Evolutionary conservation across 1,140 invertebrate species (phyloP).

Genomic region (Scaptomyza graminum): DNA sequence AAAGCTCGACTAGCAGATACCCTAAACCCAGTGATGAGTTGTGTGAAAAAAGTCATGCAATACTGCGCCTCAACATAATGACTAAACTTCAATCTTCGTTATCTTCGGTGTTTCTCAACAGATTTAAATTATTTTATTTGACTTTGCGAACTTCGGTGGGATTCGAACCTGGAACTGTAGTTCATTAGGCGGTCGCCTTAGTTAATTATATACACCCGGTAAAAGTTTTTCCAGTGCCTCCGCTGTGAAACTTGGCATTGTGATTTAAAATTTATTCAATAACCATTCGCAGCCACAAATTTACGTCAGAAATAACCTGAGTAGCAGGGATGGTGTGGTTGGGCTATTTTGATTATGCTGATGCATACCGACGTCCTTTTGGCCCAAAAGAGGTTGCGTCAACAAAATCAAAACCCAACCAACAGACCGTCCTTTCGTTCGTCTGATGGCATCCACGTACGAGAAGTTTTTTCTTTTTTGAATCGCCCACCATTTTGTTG

Average conservation of each 20-base stretch:
- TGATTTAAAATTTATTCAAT: conserved; percentile 62
- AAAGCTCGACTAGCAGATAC: no score
- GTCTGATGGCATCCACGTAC: conserved; percentile 14
- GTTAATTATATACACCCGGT: no score
- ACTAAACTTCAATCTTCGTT: no score
- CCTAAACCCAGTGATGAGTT: no score
- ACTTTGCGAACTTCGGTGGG: no score
- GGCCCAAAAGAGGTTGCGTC: conserved; percentile 49
- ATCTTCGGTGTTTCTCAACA: no score
- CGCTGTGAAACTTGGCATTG: conserved; percentile 51
- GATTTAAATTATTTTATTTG: no score
- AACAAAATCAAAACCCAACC: conserved; percentile 36
- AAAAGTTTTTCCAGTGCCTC: neutral
- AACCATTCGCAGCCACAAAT: conserved; percentile 39
- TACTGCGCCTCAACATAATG: no score
- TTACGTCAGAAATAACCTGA: conserved; percentile 46
- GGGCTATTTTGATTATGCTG: conserved; percentile 13
- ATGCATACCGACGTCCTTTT: neutral
- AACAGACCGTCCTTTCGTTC: neutral
- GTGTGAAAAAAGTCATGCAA: no score
- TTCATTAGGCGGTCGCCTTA: no score
- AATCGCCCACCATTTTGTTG: conserved; percentile 70
- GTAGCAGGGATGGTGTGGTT: conserved; percentile 16
- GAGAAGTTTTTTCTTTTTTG: conserved; percentile 52
- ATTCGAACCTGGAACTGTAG: no score